phyloP scores from a whole-genome alignment of 1,140 invertebrate species.

The Helicorthomorpha holstii region DNA sequence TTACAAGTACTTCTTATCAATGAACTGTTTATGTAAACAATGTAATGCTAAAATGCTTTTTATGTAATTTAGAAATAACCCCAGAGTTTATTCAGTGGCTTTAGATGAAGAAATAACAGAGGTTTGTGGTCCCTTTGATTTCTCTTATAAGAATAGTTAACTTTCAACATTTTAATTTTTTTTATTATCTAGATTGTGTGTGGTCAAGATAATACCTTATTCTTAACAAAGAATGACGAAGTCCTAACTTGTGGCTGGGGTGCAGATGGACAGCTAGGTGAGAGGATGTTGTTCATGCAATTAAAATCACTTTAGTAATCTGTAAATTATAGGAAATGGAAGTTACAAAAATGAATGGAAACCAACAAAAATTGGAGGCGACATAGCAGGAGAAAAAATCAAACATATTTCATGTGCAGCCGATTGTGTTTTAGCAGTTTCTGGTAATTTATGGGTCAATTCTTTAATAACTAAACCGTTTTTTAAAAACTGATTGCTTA shows the following conservation, averaged over 20 bases:
- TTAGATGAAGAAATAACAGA: too few relatives aligned
- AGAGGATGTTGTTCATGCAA: slow-evolving; percentile 20
- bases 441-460: slow-evolving; percentile 51
- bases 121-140: too few relatives aligned
- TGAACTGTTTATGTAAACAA: background rate
- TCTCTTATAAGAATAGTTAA: background rate
- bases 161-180: background rate
- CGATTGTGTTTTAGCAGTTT: slow-evolving; percentile 79
- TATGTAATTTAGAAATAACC: background rate
- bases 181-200: slow-evolving; percentile 41
- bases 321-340: slow-evolving; percentile 16
- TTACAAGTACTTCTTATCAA: slow-evolving; percentile 27
- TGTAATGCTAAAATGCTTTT: too few relatives aligned
- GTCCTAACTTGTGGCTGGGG: slow-evolving; percentile 85
- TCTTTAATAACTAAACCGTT: too few relatives aligned
- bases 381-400: slow-evolving; percentile 46
- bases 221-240: slow-evolving; percentile 58
- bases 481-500: slow-evolving; percentile 13
- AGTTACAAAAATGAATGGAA: slow-evolving; percentile 7
- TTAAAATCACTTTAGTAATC: background rate
- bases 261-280: slow-evolving; percentile 85
- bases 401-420: slow-evolving; percentile 21
- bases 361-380: slow-evolving; percentile 36
- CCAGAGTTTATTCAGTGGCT: background rate
- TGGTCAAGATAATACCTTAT: slow-evolving; percentile 74